Evolutionary conservation across 2,888 invertebrate genomes (phyloP), one percentile per base, ranked within the genome.

Genomic region (Eupithecia vulgata): DNA sequence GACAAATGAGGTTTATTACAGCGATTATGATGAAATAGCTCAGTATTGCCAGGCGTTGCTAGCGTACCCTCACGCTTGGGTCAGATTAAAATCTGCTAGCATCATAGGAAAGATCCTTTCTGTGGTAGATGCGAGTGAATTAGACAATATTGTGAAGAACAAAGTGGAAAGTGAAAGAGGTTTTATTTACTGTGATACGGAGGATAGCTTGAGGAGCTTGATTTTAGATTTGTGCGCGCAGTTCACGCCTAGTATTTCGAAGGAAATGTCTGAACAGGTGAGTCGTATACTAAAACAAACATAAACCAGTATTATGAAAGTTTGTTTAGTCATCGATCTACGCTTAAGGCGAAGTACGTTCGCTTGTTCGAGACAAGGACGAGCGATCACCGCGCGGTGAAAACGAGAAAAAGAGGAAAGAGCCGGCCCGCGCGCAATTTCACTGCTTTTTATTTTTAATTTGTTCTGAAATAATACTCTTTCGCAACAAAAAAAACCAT

Each of bases 1-100:
- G 72, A 95, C 95, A 17, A 93, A 94, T 77, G 88, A 90, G 5
- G 92, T 93, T 57, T 94, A 91, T 75, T 73, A 79, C 0, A 87
- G 88, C 40, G 92, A 95, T 67, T 90, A 95, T 5, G 95, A 97
- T 75, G 95, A 95, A 75, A 89, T 97, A 81, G 94, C 95, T 69
- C 96, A 96, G 85, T 95, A 96, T 83, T 95, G 96, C 81, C 97
- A 97, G 88, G 95, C 94, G 25, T 95, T 98, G 62, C 87, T 99
- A 21, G 96, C 95, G 0, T 96, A 99, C 88, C 97, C 97, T 17
- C 98, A 99, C 86, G 95, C 96, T 45, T 98, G 98, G 98, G 97
- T 99, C 0, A 95, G 98, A 71, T 91, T 98, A 65, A 95, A 96
- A 73, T 95, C 98, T 0, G 95, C 96, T 0, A 97, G 98, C 87